Base-by-base conservation (phyloP, 2,797 vertebrate species). In the Ceryle rudis region DNA sequence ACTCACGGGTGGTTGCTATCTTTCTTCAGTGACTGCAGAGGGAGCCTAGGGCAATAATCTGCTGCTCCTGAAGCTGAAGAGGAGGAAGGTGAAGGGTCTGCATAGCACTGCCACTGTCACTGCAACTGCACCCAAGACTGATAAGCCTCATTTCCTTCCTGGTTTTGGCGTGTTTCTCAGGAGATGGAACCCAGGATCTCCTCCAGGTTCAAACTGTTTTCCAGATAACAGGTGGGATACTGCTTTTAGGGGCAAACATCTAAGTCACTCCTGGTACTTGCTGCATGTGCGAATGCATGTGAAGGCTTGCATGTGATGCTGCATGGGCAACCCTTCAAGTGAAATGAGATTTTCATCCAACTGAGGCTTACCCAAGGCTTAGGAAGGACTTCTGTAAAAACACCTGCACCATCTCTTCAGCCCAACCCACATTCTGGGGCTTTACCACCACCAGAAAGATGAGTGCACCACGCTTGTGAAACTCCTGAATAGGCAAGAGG, bases 401-500 rank as follows among this genome's bases (percentile, higher is more conserved):
- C 86, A 94, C 88, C 88, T 90, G 41, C 4, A 1, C 37, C 57
- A 81, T 80, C 33, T 47, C 52, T 92, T 92, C 51, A 80, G 65
- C 65, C 64, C 64, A 79, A 25, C 73, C 44, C 73, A 73, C 28
- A 0, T 64, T 93, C 86, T 95, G 93, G 94, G 94, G 71, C 60
- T 97, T 97, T 95, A 95, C 93, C 93, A 95, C 49, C 13, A 29
- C 52, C 42, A 96, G 91, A 96, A 80, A 89, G 64, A 18, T 5
- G 22, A 93, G 19, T 26, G 52, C 41, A 85, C 55, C 61, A 87
- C 10, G 1, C 73, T 93, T 97, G 31, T 97, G 95, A 97, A 97
- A 97, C 94, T 93, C 61, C 71, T 93, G 88, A 97, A 93, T 81
- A 95, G 78, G 83, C 93, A 78, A 94, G 94, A 95, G 81, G 39